These are phyloP conservation scores for Dendrocincla fuliginosa DNA, from an alignment of 2,797 vertebrate genomes.

Conservation along the genomic window DNA sequence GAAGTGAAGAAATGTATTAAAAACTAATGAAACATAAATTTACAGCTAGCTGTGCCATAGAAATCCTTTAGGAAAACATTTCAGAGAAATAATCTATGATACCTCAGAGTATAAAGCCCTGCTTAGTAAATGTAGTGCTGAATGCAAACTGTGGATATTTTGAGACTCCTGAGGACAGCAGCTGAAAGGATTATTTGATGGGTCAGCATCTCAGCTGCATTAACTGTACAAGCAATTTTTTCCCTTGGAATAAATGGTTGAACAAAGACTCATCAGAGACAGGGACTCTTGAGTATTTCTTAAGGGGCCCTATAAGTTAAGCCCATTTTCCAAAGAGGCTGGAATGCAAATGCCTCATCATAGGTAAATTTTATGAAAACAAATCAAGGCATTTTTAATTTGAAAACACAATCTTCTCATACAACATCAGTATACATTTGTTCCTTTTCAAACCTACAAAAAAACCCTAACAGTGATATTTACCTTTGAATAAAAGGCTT, in stretches of 20 bases:
- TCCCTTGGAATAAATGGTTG: not conserved
- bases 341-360: not conserved
- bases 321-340: not conserved
- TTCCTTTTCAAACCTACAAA: not conserved
- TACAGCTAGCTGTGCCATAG: not conserved
- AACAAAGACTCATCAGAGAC: not conserved
- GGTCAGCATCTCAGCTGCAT: slow-evolving; percentile 29
- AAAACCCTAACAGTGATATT: not conserved
- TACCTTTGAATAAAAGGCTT: not conserved
- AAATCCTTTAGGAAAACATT: not conserved
- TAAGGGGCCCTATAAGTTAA: not conserved
- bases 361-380: not conserved
- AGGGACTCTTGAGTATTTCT: not conserved
- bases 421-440: not conserved
- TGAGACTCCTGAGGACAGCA: not conserved
- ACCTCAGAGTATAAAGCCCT: not conserved
- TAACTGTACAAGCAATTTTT: not conserved
- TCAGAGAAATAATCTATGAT: not conserved
- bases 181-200: slow-evolving; percentile 7
- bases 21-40: not conserved
- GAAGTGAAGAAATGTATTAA: not conserved
- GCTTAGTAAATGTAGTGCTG: not conserved
- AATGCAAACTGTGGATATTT: not conserved
- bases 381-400: not conserved
- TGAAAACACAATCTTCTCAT: not conserved